Evolutionary conservation across 2,113 vertebrate species (phyloP), one percentile per base, ranked within the genome.

Genomic region (Helogale parvula): DNA sequence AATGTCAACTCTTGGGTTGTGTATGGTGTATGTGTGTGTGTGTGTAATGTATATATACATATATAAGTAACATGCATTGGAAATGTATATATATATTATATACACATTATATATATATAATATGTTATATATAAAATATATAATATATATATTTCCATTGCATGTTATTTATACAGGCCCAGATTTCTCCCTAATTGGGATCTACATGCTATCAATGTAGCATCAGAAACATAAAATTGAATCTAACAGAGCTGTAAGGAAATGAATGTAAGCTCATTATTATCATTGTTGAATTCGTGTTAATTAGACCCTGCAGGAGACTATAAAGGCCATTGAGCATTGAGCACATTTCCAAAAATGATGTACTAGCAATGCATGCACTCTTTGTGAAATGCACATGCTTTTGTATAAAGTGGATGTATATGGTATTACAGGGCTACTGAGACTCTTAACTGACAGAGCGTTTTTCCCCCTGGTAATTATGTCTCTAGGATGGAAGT

Each of bases 141-240:
- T n/a, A n/a, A n/a, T 57, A 60, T 60, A 60, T 74, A 27, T 93
- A 12, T 85, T 23, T 93, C 96, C 97, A 35, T 0, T 71, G 25
- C 50, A n/a, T 86, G 27, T 93, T 96, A 47, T 87, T 97, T 83
- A 94, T 88, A 52, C 79, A 79, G 29, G n/a, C 27, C 50, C 25
- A 79, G 14, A 5, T 92, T 77, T 92, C 98, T 94, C 76, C 93
- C 17, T 95, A 74, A 60, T 54, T 97, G 38, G 33, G 38, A 45
- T 94, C 41, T 60, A 21, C 29, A 71, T 52, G 77, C 6, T 93
- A 33, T 94, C 25, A 68, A 41, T 68, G 66, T 92, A 97, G 60
- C 33, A 91, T 41, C 68, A 94, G 80, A 96, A 89, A 96, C 52
- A 33, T 66, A 19, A 54, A 69, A n/a, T 13, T 79, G 69, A 95